These are phyloP conservation scores for Brachyhypopomus occidentalis DNA, from an alignment of 2,113 vertebrate species.

Conservation along the genomic window DNA sequence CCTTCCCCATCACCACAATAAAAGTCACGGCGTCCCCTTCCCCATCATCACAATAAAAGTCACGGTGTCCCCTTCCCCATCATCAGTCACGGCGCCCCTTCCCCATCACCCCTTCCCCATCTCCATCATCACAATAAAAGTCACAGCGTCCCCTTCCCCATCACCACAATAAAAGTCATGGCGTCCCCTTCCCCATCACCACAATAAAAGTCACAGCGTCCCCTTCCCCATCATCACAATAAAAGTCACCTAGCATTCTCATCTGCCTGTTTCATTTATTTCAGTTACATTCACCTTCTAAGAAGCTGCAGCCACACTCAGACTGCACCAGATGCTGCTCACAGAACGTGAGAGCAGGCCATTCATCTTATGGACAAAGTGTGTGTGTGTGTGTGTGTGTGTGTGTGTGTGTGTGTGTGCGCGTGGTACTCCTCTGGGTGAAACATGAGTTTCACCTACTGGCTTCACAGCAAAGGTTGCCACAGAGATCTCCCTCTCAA, in stretches of 20 bases:
- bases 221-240: no score
- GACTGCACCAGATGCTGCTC: conserved; percentile 33
- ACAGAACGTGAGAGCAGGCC: conserved; percentile 8
- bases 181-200: no score
- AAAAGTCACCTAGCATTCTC: background rate
- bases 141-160: no score
- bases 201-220: no score
- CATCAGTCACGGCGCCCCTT: no score
- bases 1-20: no score
- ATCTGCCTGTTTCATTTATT: background rate
- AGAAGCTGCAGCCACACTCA: background rate
- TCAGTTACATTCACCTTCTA: background rate
- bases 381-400: conserved; percentile 38
- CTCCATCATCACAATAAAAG: no score
- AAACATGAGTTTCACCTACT: conserved; percentile 53
- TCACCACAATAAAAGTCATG: no score
- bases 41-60: no score
- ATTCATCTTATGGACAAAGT: conserved; percentile 38
- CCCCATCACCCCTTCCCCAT: no score
- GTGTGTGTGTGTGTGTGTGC: conserved; percentile 25
- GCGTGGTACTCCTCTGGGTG: conserved; percentile 8
- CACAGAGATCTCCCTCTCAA: conserved; percentile 43
- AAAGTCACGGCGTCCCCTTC: no score
- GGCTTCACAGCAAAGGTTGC: conserved; percentile 40
- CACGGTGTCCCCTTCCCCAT: no score